Base-by-base conservation (phyloP, 2,113 vertebrate species). In the Lota lota region DNA sequence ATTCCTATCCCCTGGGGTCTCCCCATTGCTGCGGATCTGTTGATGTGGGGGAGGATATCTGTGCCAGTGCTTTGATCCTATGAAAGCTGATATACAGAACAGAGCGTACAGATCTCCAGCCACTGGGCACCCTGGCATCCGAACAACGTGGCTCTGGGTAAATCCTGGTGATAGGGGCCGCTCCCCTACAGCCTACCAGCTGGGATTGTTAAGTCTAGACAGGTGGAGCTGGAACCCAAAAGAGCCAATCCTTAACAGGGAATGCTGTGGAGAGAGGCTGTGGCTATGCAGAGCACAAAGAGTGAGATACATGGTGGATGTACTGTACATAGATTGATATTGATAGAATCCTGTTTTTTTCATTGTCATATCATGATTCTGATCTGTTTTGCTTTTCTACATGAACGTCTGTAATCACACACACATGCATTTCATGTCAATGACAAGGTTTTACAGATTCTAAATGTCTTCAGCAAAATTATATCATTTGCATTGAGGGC, bases 71-170 rank as follows among this genome's bases (percentile, higher is more conserved):
- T 90, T 90, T 90, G 87, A 90, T 90, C 89, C 87, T 79, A 83
- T 85, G 85, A 90, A 88, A 89, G 85, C 87, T 91, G 85, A 92
- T 92, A 90, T 87, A 89, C 84, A 82, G 20, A 86, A 81, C 87
- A 88, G 83, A 90, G 78, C 79, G 28, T 79, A 50, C 76, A 67
- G 77, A 87, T 85, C 28, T 33, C 79, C 69, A 74, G 85, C 85
- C 89, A 87, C 80, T 75, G 80, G 78, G 78, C 88, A 68, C 79
- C 85, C 83, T 92, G 82, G 86, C 77, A 90, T 88, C 85, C 85
- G 83, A 87, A 88, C 77, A 83, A 84, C 83, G 81, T 70, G 75
- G 79, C 87, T 85, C 80, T 54, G 66, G 77, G 69, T 74, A 85
- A 85, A 85, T 82, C 77, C 80, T 83, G 75, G 75, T 50, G 64